Base-by-base conservation (phyloP, 2,797 vertebrate genomes). In the Gouania willdenowi region DNA sequence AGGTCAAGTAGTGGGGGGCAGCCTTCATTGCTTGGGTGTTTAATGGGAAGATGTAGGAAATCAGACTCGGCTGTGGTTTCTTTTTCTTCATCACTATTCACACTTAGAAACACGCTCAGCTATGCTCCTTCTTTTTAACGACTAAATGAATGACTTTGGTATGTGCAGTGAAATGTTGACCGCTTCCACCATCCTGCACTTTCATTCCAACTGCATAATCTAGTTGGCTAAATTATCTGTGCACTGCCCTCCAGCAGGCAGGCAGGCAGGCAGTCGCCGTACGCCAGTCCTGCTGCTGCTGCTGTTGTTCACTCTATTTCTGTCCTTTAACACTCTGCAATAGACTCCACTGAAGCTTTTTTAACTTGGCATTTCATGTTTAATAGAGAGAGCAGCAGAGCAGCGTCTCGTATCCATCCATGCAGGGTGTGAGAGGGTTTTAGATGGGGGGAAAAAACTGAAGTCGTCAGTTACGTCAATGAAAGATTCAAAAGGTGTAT, bases 401-500 rank as follows among this genome's bases (percentile, higher is more conserved):
- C 67, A 69, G 79, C 67, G 63, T 74, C 63, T 73, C 61, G 42
- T 33, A 59, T 35, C 53, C 65, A 65, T 71, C 32, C 7, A 44
- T 4, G 29, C 9, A 16, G 13, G 18, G 23, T 21, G 20, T 6
- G 11, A 23, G 22, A 17, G 11, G 11, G 8, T 2, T 13, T 26
- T 7, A 12, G n/a, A n/a, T n/a, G n/a, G n/a, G n/a, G n/a, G n/a
- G n/a, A n/a, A 8, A 9, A 60, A 65, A 29, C 10, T 27, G 66
- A 66, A 66, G 66, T 75, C 77, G 63, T 71, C 56, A 66, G 55
- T 82, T 57, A 68, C 63, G 67, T 73, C 50, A 55, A 59, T 80
- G 63, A 75, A 80, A 75, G 69, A 71, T 81, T 79, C 66, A 74
- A 58, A 76, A 61, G 65, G 49, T 63, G 66, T 47, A 77, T 75